Evolutionary conservation across 2,113 vertebrate species (phyloP), one percentile per base, ranked within the genome.

Genomic region (Bubo blakistoni): DNA sequence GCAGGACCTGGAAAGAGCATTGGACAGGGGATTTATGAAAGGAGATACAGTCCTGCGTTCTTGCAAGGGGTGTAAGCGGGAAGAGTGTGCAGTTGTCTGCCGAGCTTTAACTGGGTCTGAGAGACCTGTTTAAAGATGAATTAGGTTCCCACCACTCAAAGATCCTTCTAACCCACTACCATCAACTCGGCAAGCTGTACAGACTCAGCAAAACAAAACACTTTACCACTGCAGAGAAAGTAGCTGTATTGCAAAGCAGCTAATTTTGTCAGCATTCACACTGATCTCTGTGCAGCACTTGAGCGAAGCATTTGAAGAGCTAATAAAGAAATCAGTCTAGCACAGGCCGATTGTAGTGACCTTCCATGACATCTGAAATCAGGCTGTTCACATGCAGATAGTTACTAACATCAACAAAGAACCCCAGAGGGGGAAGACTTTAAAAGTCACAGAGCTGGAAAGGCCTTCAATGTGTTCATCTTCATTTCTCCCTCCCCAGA

Each of bases 1-100:
- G 93, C 74, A 70, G 97, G 97, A 80, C 99, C 99, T 98, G 91
- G 67, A 94, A 91, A 85, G 94, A 88, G 34, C 15, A 86, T 82
- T 19, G 59, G 30, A 47, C 6, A 16, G 61, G 29, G 5, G 16
- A 24, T 79, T 94, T 78, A 65, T 10, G 34, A 86, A 76, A 77
- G 67, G 86, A 84, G 65, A 63, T 30, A 5, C 86, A 85, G 44
- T 47, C 62, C 49, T 24, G 36, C 38, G 22, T 67, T 65, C 83
- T 63, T 54, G 36, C 30, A 72, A 69, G 40, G 29, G 24, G 30
- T 47, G 4, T 18, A 38, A 89, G 73, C 38, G 67, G 38, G 32
- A 34, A 58, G n/a, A 74, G 24, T 0, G 1, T 67, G 52, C 29
- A 70, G 44, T 3, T 78, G 32, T 22, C 51, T 84, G 72, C 19